Evolutionary conservation across 2,797 vertebrate genomes (phyloP).

Genomic region (Decapterus maruadsi): DNA sequence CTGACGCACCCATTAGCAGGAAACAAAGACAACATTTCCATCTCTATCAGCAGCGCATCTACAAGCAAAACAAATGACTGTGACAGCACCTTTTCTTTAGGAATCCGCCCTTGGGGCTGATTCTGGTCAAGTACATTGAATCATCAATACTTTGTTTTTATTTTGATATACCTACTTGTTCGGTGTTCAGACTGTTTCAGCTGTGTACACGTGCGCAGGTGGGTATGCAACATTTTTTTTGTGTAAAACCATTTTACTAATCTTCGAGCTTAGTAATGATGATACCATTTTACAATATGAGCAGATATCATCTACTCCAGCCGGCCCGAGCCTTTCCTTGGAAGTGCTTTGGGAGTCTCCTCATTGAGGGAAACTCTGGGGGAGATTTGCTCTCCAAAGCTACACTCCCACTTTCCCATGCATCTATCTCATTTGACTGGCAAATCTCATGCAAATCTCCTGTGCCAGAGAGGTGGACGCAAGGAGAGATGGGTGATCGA

Average conservation of each 20-base stretch:
- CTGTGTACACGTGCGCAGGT: no score
- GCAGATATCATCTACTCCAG: background rate
- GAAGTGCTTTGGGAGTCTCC: slow-evolving; percentile 49
- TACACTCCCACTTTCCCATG: slow-evolving; percentile 43
- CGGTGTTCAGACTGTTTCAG: no score
- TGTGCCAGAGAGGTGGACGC: slow-evolving; percentile 21
- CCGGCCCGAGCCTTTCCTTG: slow-evolving; percentile 26
- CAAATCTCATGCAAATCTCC: slow-evolving; percentile 79
- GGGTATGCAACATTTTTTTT: background rate
- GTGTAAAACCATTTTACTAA: background rate
- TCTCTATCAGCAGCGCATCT: slow-evolving; percentile 5
- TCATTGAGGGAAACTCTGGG: slow-evolving; percentile 62
- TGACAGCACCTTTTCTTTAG: background rate
- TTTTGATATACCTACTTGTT: no score
- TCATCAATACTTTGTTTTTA: background rate
- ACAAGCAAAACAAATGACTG: background rate
- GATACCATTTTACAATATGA: background rate
- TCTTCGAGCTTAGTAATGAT: background rate
- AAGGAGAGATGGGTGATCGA: slow-evolving; percentile 19
- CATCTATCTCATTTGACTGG: slow-evolving; percentile 73
- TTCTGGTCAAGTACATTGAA: background rate
- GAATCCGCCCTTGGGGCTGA: slow-evolving; percentile 4
- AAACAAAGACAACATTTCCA: slow-evolving; percentile 26
- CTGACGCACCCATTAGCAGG: slow-evolving; percentile 1
- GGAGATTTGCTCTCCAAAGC: slow-evolving; percentile 43